Conservation (phyloP, 2,888 invertebrate genomes). For the Minunthozetes semirufus region DNA sequence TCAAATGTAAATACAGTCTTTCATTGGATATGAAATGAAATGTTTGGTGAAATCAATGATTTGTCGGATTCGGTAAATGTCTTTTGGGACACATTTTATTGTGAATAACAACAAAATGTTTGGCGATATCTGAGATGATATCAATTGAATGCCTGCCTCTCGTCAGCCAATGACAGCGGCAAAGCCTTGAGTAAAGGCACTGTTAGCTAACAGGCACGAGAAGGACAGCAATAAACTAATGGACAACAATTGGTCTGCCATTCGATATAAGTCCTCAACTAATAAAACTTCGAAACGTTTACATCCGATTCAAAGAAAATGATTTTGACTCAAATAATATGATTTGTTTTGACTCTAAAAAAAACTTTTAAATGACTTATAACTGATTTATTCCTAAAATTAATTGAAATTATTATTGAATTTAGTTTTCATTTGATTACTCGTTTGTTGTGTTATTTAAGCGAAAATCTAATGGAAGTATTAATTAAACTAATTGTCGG, state of each 20-base stretch:
- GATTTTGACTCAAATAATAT: too few relatives aligned
- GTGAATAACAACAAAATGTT: too few relatives aligned
- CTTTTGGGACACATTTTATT: too few relatives aligned
- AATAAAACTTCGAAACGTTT: too few relatives aligned
- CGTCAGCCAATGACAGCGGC: constrained; percentile 11
- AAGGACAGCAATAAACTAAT: not conserved
- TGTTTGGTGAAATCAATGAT: too few relatives aligned
- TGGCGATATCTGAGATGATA: not conserved
- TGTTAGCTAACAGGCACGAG: constrained; percentile 3
- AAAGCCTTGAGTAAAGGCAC: not conserved
- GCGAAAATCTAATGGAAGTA: not conserved
- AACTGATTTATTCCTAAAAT: not conserved
- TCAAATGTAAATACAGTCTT: too few relatives aligned
- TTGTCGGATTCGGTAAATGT: too few relatives aligned
- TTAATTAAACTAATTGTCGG: not conserved
- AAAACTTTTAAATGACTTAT: not conserved
- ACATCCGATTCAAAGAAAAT: too few relatives aligned
- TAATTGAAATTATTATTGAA: not conserved
- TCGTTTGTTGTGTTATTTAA: not conserved
- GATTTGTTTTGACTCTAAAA: not conserved
- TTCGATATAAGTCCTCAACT: too few relatives aligned
- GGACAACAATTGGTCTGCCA: too few relatives aligned
- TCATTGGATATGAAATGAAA: too few relatives aligned
- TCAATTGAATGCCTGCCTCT: not conserved
- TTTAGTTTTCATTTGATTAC: not conserved